phyloP scores from a whole-genome alignment of 2,113 vertebrate genomes.

The Leptocoma aspasia region DNA sequence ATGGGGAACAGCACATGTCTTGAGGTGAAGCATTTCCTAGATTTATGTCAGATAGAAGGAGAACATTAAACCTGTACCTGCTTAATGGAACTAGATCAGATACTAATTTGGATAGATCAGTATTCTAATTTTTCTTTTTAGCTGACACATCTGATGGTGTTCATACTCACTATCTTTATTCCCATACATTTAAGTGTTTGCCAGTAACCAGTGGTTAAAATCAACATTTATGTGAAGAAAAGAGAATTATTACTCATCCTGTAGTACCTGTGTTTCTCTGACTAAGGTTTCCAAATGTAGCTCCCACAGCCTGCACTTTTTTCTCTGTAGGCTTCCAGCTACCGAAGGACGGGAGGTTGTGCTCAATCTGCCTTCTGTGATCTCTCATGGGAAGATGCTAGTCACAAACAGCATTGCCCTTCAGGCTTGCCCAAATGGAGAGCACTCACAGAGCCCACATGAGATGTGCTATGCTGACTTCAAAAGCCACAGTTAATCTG shows the following conservation, averaged over 20 bases:
- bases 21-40: background rate
- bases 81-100: background rate
- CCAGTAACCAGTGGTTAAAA: background rate
- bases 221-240: background rate
- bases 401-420: background rate
- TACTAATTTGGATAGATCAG: background rate
- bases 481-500: background rate
- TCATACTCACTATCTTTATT: background rate
- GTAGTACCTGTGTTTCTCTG: background rate
- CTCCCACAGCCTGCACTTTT: background rate
- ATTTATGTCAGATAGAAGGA: background rate
- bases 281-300: background rate
- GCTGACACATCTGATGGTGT: background rate
- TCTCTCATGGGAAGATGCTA: background rate
- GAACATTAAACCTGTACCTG: background rate
- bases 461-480: background rate
- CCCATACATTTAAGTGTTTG: background rate
- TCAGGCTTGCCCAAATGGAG: background rate
- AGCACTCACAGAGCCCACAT: background rate
- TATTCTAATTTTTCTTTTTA: background rate
- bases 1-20: background rate
- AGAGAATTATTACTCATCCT: background rate
- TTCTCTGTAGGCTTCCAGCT: background rate
- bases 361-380: background rate
- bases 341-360: background rate